These are phyloP conservation scores for Carcharodon carcharias DNA, from an alignment of 2,797 vertebrate genomes.

Conservation along the genomic window DNA sequence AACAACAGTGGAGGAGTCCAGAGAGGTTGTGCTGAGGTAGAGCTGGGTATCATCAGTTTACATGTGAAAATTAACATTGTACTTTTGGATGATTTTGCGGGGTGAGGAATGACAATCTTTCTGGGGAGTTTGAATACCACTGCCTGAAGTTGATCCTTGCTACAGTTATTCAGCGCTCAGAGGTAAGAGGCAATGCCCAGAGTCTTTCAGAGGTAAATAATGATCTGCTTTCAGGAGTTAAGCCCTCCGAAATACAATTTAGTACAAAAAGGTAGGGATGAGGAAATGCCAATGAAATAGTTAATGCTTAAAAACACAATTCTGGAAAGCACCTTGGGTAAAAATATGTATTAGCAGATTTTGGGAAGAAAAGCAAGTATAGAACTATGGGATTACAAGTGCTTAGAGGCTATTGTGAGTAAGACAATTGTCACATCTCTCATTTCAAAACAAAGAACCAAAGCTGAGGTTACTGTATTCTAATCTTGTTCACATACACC, in stretches of 20 bases:
- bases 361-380: neutral
- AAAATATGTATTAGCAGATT: neutral
- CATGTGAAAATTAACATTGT: neutral
- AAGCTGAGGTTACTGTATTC: neutral
- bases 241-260: neutral
- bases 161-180: neutral
- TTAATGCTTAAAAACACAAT: neutral
- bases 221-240: neutral
- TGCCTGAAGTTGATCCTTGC: neutral
- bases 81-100: neutral
- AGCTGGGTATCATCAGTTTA: neutral
- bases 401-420: conserved; percentile 9
- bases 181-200: neutral
- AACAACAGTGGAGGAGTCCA: neutral
- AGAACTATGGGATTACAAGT: neutral
- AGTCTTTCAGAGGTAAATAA: neutral
- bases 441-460: neutral
- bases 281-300: neutral
- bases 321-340: neutral
- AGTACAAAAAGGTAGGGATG: neutral
- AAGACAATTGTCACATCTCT: conserved; percentile 27
- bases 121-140: neutral
- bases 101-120: neutral
- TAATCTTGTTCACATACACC: neutral
- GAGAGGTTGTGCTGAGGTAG: neutral